These are phyloP conservation scores for Macaca nemestrina DNA, from an alignment of 2,113 vertebrate species.

Conservation along the genomic window DNA sequence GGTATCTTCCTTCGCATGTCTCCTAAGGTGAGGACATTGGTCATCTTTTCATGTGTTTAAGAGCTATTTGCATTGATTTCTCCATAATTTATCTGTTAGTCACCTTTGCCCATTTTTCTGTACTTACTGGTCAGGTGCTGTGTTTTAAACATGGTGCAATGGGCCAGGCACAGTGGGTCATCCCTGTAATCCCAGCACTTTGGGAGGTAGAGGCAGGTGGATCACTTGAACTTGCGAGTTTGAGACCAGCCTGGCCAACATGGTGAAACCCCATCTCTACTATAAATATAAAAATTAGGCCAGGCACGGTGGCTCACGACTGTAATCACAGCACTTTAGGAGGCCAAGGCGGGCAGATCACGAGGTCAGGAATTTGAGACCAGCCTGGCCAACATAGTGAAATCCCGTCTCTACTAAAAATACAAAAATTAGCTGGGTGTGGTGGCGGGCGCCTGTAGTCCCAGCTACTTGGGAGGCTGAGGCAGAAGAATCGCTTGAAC, in stretches of 20 bases:
- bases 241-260: too few species aligned
- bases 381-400: not conserved
- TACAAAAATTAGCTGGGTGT: not conserved
- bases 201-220: too few species aligned
- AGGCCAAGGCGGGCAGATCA: not conserved
- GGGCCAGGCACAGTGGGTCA: too few species aligned
- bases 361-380: not conserved
- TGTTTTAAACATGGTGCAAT: not conserved
- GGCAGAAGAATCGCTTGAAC: not conserved
- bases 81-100: not conserved
- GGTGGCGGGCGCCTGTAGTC: not conserved
- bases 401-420: not conserved
- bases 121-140: not conserved
- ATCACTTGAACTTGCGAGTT: too few species aligned
- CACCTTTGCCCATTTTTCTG: not conserved
- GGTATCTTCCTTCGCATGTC: not conserved
- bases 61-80: not conserved
- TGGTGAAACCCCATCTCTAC: too few species aligned
- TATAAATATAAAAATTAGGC: too few species aligned
- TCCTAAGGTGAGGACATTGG: not conserved
- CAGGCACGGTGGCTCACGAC: fast-evolving
- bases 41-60: not conserved
- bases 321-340: not conserved
- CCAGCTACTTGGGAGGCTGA: not conserved
- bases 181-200: too few species aligned